A percentile compares a stretch with the other conserved stretches of the same genome.
Conservation (phyloP, 2,797 vertebrate species). For the Ptychadena robeensis region DNA sequence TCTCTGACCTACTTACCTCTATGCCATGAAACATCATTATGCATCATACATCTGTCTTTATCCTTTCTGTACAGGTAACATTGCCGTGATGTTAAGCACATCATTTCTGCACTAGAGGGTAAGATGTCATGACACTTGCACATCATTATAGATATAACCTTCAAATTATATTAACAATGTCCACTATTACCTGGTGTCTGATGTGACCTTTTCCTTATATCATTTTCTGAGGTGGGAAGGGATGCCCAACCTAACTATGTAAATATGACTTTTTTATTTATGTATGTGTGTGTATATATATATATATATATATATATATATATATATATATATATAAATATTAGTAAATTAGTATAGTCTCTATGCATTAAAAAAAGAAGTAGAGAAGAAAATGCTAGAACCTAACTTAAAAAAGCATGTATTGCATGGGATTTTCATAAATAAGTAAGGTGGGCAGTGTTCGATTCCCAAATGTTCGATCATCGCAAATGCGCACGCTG, state of each 20-base stretch:
- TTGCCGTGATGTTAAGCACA: not conserved
- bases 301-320: too few relatives aligned
- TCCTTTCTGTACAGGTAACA: conserved; percentile 5
- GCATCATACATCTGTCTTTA: not conserved
- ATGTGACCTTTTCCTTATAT: conserved; percentile 28
- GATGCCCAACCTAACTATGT: conserved; percentile 10
- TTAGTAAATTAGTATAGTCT: too few relatives aligned
- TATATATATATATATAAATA: too few relatives aligned
- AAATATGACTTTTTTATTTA: not conserved
- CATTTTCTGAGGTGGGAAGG: not conserved
- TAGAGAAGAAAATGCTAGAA: too few relatives aligned
- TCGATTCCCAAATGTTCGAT: too few relatives aligned
- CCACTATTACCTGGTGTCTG: conserved; percentile 13
- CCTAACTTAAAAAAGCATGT: too few relatives aligned
- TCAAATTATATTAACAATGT: conserved; percentile 13
- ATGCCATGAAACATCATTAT: conserved; percentile 13
- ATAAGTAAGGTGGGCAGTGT: too few relatives aligned
- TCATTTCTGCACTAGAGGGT: conserved; percentile 14
- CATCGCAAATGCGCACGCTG: too few relatives aligned
- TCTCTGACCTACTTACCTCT: not conserved
- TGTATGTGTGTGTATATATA: too few relatives aligned
- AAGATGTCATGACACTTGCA: conserved; percentile 28
- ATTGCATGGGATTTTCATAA: too few relatives aligned
- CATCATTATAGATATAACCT: conserved; percentile 42
- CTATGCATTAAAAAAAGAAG: too few relatives aligned